A percentile compares a stretch with the other conserved stretches of the same genome.
These are phyloP conservation scores for Thunnus maccoyii DNA, from an alignment of 2,113 vertebrate genomes.

Conservation along the genomic window DNA sequence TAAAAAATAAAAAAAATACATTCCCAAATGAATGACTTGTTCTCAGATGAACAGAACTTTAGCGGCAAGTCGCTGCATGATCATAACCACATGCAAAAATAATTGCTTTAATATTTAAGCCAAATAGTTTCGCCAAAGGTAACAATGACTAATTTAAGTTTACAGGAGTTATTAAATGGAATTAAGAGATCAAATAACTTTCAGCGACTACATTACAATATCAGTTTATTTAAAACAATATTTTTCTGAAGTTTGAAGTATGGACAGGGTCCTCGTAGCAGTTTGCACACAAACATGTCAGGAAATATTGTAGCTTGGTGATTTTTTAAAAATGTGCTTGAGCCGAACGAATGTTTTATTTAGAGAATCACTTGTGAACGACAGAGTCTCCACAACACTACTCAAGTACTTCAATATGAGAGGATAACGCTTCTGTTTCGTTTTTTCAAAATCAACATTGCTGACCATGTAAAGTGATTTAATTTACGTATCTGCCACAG, in stretches of 20 bases:
- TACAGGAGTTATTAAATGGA: neutral
- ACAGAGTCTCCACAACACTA: too few species aligned
- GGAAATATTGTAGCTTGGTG: neutral
- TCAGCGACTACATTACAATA: neutral
- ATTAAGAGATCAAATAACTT: neutral
- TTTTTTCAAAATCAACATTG: neutral
- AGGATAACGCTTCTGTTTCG: neutral
- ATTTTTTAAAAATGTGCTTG: neutral
- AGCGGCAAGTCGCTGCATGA: conserved; percentile 21
- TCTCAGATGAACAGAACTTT: neutral
- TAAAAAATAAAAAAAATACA: neutral
- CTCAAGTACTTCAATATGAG: neutral
- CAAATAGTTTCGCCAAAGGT: conserved; percentile 3
- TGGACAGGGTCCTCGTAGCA: neutral
- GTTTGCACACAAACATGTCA: neutral
- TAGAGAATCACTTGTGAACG: neutral
- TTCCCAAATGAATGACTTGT: neutral
- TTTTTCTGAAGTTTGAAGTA: neutral
- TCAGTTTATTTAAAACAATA: neutral
- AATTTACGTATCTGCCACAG: too few species aligned
- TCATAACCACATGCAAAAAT: neutral
- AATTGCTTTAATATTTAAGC: conserved; percentile 4
- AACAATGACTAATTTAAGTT: neutral
- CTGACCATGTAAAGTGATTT: neutral
- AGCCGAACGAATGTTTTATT: too few species aligned